Evolutionary conservation across 2,888 invertebrate species (phyloP).

Genomic region (Rhaphigaster nebulosa): DNA sequence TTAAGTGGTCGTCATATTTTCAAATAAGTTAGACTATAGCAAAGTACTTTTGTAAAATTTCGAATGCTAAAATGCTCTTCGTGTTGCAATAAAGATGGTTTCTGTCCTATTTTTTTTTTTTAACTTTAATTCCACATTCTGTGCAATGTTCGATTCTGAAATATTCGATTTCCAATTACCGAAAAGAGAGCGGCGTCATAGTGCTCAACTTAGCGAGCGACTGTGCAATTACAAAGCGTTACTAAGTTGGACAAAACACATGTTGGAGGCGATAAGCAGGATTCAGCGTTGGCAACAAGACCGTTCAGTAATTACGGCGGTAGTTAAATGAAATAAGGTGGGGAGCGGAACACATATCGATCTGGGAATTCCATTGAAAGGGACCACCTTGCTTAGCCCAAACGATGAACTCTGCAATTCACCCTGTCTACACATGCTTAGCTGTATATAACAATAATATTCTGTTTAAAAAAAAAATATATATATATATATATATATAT

Average conservation of each 20-base stretch:
- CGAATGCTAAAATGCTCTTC: no score
- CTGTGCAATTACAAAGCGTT: neutral
- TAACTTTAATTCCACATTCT: no score
- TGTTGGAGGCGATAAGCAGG: neutral
- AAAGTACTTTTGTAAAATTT: no score
- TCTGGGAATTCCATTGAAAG: constrained; percentile 41
- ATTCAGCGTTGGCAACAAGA: neutral
- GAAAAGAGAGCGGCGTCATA: neutral
- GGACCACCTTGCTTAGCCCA: neutral
- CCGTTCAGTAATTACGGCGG: neutral
- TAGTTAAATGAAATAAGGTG: constrained; percentile 37
- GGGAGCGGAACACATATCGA: constrained; percentile 9
- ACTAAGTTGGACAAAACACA: constrained; percentile 12
- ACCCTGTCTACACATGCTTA: neutral
- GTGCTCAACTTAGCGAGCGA: neutral
- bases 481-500: no score
- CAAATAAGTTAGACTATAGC: no score
- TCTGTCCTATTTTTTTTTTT: no score
- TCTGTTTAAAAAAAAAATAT: no score
- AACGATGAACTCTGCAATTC: neutral
- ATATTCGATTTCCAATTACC: neutral
- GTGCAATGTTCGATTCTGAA: no score
- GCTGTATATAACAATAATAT: neutral
- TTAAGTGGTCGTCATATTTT: no score
- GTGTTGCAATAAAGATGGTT: no score